Evolutionary conservation across 2,113 vertebrate species (phyloP), one percentile per base, ranked within the genome.

Genomic region (Epinephelus moara): DNA sequence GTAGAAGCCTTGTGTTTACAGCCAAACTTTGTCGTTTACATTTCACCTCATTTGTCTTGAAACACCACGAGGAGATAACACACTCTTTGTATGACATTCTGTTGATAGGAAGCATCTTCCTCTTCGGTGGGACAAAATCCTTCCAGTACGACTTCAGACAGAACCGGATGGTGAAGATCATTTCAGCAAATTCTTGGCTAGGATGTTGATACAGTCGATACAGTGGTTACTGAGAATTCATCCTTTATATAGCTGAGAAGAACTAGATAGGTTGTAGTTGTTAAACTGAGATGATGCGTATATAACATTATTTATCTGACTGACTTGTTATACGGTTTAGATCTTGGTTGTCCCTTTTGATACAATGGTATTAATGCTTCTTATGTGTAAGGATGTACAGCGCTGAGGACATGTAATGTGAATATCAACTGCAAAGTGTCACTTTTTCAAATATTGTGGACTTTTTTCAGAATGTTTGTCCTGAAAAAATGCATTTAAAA

Each of bases 181-280:
- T 92, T 25, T 47, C 85, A 62, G 81, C 87, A 17, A 95, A 92
- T 60, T 78, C 84, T 52, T 95, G 93, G 94, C 78, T 92, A 23
- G 85, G 85, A 62, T 91, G 78, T 72, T 91, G 72, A 92, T 21
- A 11, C 0, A 10, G 19, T 70, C 19, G 10, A 56, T 9, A 23
- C 19, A 55, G 12, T 45, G 3, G 18, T 59, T 53, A 56, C 47
- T 61, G 15, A 71, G 21, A 69, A 74, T 4, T 27, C n/a, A 30
- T 61, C 11, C 0, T 30, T 56, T 53, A 40, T 19, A 33, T 15
- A 25, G 30, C 21, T 42, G 6, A 52, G 67, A 55, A 19, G 23
- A 60, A 59, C 10, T 42, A 30, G 30, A 30, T 30, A 30, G 30
- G 15, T 18, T 6, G 12, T 13, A 45, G 37, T 30, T 62, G 19